phyloP scores from a whole-genome alignment of 1,140 invertebrate genomes.

The Monochamus saltuarius region DNA sequence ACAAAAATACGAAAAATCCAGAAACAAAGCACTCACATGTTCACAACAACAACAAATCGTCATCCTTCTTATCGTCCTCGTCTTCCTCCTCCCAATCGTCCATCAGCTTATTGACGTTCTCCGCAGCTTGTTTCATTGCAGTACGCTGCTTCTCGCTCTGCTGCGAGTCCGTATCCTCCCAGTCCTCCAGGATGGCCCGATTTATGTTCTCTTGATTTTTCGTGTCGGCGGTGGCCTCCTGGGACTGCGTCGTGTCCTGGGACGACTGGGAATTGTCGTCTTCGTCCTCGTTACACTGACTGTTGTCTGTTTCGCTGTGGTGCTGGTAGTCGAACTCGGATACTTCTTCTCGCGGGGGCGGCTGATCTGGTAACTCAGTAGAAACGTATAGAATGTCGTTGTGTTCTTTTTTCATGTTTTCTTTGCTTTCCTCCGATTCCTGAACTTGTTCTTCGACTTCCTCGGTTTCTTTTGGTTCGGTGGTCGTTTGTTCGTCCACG shows the following conservation, averaged over 20 bases:
- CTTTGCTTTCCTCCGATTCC: not conserved
- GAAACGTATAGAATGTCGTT: not conserved
- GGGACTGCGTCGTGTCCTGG: constrained; percentile 12
- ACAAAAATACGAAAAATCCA: too few relatives aligned
- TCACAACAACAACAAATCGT: not conserved
- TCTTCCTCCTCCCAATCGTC: constrained; percentile 53
- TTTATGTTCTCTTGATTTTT: constrained; percentile 30
- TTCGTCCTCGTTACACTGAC: constrained; percentile 22
- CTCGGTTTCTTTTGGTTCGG: not conserved
- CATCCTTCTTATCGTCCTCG: constrained; percentile 39
- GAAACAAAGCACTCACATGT: too few relatives aligned
- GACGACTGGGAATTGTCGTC: constrained; percentile 24
- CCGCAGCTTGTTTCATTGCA: constrained; percentile 25
- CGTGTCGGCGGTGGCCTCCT: not conserved
- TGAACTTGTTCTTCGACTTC: not conserved
- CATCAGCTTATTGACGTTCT: constrained; percentile 48
- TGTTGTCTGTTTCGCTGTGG: constrained; percentile 11
- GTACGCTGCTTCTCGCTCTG: constrained; percentile 38
- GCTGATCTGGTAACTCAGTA: constrained; percentile 59
- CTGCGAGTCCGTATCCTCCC: constrained; percentile 52
- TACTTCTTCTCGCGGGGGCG: not conserved
- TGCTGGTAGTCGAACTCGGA: constrained; percentile 6
- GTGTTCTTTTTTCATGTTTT: not conserved
- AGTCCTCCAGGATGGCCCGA: constrained; percentile 47
- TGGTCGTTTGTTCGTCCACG: not conserved